Evolutionary conservation across 2,888 invertebrate species (phyloP).

Genomic region (Lagria hirta): DNA sequence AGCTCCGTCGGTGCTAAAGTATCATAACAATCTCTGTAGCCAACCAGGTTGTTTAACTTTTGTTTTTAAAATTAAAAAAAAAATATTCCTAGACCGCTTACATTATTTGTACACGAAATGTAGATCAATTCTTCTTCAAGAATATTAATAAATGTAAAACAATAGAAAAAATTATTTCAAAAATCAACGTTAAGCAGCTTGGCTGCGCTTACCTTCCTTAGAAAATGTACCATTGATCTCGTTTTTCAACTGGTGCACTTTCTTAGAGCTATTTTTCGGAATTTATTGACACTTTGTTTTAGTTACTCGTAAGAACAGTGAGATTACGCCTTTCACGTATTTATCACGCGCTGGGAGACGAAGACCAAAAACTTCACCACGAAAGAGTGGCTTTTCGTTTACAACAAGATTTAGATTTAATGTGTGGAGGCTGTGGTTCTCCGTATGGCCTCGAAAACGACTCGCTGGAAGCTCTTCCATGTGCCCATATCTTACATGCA

Average conservation of each 20-base stretch:
- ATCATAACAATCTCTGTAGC: no score
- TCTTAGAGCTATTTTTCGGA: no score
- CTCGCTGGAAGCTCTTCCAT: constrained; percentile 78
- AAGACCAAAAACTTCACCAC: constrained; percentile 75
- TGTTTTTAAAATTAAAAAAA: constrained; percentile 2
- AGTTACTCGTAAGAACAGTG: constrained; percentile 79
- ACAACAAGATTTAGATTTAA: constrained; percentile 71
- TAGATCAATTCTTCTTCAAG: no score
- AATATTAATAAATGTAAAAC: no score
- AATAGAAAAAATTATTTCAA: no score
- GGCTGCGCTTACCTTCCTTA: no score
- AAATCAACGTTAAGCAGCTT: no score
- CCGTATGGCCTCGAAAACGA: constrained; percentile 73
- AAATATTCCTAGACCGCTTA: no score
- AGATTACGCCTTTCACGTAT: constrained; percentile 77
- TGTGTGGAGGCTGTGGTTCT: constrained; percentile 81
- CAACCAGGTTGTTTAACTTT: no score
- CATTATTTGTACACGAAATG: no score
- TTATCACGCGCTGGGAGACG: constrained; percentile 80
- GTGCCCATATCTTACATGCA: constrained; percentile 84
- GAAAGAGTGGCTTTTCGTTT: constrained; percentile 67
- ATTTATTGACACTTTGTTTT: constrained; percentile 25
- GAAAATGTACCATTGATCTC: no score
- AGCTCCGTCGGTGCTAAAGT: constrained; percentile 87
- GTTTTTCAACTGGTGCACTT: no score